phyloP scores from a whole-genome alignment of 2,113 vertebrate species.

The Paramisgurnus dabryanus region DNA sequence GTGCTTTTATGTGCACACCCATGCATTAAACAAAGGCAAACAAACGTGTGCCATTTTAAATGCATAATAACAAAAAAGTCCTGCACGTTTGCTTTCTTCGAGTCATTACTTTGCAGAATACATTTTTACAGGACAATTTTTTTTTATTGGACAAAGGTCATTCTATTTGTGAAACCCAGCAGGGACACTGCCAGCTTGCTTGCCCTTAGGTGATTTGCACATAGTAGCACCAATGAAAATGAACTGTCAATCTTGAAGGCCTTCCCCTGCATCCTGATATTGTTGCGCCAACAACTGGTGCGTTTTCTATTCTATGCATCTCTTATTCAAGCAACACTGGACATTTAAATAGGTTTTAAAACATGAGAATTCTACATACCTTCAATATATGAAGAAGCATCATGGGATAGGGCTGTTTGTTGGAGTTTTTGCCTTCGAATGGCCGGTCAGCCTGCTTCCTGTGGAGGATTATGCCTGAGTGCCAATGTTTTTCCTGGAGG shows the following conservation, averaged over 20 bases:
- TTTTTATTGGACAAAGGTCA: constrained; percentile 20
- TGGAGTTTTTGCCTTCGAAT: not conserved
- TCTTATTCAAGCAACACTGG: not conserved
- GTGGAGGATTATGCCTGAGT: constrained; percentile 7
- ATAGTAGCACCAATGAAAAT: constrained; percentile 47
- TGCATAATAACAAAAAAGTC: not conserved
- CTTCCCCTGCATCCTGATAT: constrained; percentile 66
- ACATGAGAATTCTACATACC: not conserved
- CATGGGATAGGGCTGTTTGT: not conserved
- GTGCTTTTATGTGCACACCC: not conserved
- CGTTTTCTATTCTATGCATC: constrained; percentile 57
- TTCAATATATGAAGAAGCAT: not conserved
- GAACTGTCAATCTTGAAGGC: constrained; percentile 47
- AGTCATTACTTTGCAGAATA: constrained; percentile 17
- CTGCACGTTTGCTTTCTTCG: not conserved
- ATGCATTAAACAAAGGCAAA: not conserved
- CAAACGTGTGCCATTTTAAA: constrained; percentile 28
- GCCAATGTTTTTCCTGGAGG: not conserved
- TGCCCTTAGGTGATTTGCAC: constrained; percentile 13
- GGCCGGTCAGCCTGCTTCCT: not conserved
- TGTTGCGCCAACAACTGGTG: constrained; percentile 63
- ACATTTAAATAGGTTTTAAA: constrained; percentile 1
- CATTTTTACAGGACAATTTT: not conserved
- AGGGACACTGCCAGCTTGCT: constrained; percentile 7
- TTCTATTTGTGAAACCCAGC: constrained; percentile 20